Evolutionary conservation across 2,113 vertebrate species (phyloP).

Genomic region (Ia io): DNA sequence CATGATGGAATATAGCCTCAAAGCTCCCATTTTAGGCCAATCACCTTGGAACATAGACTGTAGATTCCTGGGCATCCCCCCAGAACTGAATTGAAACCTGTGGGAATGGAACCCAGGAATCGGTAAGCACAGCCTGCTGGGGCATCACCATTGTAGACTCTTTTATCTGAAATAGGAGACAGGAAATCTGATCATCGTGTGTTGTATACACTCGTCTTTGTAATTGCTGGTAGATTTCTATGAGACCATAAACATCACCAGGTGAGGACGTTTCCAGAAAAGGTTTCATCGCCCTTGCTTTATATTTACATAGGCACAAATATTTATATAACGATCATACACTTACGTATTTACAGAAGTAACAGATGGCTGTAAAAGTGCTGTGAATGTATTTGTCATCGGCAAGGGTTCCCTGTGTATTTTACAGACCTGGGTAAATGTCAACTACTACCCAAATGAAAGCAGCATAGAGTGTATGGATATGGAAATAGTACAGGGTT

Average conservation of each 20-base stretch:
- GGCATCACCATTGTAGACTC: neutral
- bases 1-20: neutral
- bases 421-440: conserved; percentile 51
- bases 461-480: neutral
- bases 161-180: neutral
- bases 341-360: conserved; percentile 48
- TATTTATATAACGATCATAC: conserved; percentile 49
- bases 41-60: neutral
- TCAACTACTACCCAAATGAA: conserved; percentile 16
- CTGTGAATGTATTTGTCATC: neutral
- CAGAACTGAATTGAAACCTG: neutral
- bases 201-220: neutral
- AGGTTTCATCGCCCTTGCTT: neutral
- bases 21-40: neutral
- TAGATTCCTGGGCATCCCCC: neutral
- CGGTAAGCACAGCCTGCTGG: neutral
- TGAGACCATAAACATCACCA: neutral
- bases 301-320: conserved; percentile 5
- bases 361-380: conserved; percentile 51
- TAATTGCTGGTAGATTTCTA: conserved; percentile 24
- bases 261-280: conserved; percentile 23
- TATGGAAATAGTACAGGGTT: neutral
- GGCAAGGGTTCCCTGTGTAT: conserved; percentile 37
- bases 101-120: neutral
- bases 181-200: neutral